Percentiles rank a stretch among this genome's conserved stretches.
Evolutionary conservation across 2,888 invertebrate species (phyloP).

Genomic region (Andrena minutula): DNA sequence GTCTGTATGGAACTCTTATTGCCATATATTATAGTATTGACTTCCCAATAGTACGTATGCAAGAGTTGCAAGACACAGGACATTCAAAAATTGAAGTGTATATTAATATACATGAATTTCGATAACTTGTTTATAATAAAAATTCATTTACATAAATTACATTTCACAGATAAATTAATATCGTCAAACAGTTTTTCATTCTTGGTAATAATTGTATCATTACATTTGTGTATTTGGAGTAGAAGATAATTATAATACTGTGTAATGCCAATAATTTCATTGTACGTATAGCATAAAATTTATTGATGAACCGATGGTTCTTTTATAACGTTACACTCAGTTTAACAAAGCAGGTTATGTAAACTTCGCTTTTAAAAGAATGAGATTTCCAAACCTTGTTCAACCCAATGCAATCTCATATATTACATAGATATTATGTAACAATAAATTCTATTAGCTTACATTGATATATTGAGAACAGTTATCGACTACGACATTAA

Average conservation of each 20-base stretch:
- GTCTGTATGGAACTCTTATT: background rate
- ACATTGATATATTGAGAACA: background rate
- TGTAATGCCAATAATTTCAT: background rate
- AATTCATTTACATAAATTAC: background rate
- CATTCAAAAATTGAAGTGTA: background rate
- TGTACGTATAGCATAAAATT: background rate
- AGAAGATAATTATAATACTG: background rate
- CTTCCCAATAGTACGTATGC: background rate
- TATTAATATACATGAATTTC: constrained; percentile 1
- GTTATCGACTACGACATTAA: background rate
- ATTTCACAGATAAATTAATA: background rate
- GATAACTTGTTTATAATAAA: background rate
- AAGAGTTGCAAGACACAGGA: background rate
- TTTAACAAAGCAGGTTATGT: background rate
- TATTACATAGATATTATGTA: background rate
- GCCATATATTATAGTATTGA: background rate
- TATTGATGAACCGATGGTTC: background rate
- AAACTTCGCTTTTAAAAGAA: background rate
- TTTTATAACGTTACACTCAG: background rate
- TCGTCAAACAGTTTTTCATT: background rate
- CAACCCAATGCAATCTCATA: background rate
- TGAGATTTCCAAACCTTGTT: background rate
- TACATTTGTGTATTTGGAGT: background rate
- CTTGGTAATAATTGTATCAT: background rate
- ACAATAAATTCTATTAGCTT: background rate